A percentile compares a stretch with the other conserved stretches of the same genome.
Conservation (phyloP, 2,888 invertebrate genomes). For the Hoplodrina ambigua region DNA sequence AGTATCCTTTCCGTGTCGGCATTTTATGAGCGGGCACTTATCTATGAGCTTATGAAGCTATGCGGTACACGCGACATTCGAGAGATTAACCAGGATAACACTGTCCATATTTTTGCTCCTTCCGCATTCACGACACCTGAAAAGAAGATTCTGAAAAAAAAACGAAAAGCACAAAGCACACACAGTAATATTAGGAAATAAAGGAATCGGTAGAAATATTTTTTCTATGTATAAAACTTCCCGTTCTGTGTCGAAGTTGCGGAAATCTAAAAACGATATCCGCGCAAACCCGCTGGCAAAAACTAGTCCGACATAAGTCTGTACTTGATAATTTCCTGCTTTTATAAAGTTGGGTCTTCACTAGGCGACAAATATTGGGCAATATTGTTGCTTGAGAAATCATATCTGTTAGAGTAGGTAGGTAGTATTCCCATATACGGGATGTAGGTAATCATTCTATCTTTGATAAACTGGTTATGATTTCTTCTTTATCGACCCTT, state of each 20-base stretch:
- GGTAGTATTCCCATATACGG: neutral
- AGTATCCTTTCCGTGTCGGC: no score
- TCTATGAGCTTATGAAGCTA: no score
- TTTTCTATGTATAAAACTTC: conserved; percentile 17
- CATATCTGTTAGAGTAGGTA: no score
- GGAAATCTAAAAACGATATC: conserved; percentile 55
- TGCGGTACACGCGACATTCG: no score
- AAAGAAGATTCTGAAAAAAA: neutral
- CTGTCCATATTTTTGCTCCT: neutral
- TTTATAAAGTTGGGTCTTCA: conserved; percentile 29
- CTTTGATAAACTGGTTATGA: no score
- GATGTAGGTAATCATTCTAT: neutral
- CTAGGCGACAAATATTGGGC: neutral
- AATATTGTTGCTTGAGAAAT: neutral
- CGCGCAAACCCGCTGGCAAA: conserved; percentile 11
- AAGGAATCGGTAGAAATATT: conserved; percentile 12
- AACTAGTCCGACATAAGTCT: conserved; percentile 42
- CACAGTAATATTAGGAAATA: conserved; percentile 10
- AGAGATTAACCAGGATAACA: conserved; percentile 4
- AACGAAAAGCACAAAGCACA: conserved; percentile 1
- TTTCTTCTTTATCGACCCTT: neutral
- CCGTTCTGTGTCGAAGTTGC: conserved; percentile 11
- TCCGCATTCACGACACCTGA: neutral
- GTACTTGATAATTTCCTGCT: conserved; percentile 54
- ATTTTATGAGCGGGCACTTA: no score